Evolutionary conservation across 2,797 vertebrate genomes (phyloP).

Genomic region (Mionectes olivaceus): DNA sequence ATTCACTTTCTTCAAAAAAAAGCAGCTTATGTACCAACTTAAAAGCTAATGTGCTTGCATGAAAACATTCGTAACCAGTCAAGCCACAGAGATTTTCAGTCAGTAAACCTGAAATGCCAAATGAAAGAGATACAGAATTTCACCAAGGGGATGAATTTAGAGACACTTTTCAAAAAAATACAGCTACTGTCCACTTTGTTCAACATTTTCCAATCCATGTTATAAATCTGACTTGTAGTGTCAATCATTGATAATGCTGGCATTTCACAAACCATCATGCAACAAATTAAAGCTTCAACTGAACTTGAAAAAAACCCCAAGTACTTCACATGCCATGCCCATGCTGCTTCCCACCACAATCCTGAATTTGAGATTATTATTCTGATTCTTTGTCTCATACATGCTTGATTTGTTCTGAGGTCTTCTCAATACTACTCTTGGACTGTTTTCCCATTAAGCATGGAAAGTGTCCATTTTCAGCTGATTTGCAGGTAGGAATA

Average conservation of each 20-base stretch:
- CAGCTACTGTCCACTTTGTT: not conserved
- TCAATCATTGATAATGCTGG: not conserved
- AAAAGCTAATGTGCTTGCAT: slow-evolving; percentile 68
- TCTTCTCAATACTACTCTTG: not conserved
- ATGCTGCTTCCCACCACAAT: not conserved
- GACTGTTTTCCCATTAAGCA: not conserved
- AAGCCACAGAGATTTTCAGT: slow-evolving; percentile 70
- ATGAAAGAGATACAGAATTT: slow-evolving; percentile 44
- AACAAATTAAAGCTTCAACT: not conserved
- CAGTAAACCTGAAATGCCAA: slow-evolving; percentile 59
- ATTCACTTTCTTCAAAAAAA: slow-evolving; percentile 72
- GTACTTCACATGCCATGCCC: not conserved
- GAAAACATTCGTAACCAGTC: slow-evolving; percentile 79
- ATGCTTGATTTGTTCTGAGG: not conserved
- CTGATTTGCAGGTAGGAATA: not conserved
- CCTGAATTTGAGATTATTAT: not conserved
- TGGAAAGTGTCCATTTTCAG: not conserved
- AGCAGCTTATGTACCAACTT: slow-evolving; percentile 75
- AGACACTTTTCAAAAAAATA: slow-evolving; percentile 37
- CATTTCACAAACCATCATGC: not conserved
- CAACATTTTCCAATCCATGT: not conserved
- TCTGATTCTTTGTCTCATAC: not conserved
- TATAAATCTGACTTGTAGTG: not conserved
- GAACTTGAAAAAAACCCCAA: not conserved
- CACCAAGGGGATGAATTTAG: slow-evolving; percentile 25